Percentiles rank a stretch among this genome's conserved stretches.
phyloP scores from a whole-genome alignment of 2,888 invertebrate species.

The Argyresthia goedartella region DNA sequence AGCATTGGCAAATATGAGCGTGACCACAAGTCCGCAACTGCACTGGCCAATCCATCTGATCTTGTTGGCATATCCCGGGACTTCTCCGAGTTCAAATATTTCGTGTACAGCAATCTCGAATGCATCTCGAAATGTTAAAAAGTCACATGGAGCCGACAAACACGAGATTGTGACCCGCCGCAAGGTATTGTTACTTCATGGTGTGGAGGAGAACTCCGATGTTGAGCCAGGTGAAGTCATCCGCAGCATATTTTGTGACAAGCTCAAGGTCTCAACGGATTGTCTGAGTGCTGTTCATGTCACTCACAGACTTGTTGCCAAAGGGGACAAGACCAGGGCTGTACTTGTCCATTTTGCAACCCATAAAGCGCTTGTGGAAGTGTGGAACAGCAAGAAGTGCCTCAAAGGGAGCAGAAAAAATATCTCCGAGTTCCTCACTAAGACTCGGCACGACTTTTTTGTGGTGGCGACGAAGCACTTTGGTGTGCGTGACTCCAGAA shows the following conservation, averaged over 20 bases:
- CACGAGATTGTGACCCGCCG: slow-evolving; percentile 9
- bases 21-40: slow-evolving; percentile 14
- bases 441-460: slow-evolving; percentile 3
- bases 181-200: slow-evolving; percentile 11
- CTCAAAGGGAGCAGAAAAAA: not conserved
- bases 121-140: slow-evolving; percentile 5
- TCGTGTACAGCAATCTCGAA: slow-evolving; percentile 7
- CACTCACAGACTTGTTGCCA: not conserved
- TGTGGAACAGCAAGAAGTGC: not conserved
- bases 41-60: slow-evolving; percentile 36
- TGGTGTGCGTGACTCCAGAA: too few relatives aligned
- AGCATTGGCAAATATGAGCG: not conserved
- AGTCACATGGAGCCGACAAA: slow-evolving; percentile 7
- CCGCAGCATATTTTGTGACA: not conserved
- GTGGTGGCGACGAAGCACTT: slow-evolving; percentile 7
- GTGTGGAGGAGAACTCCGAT: slow-evolving; percentile 6
- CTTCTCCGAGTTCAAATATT: slow-evolving; percentile 5
- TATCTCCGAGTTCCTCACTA: not conserved
- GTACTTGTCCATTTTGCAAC: not conserved
- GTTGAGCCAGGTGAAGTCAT: slow-evolving; percentile 2
- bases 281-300: not conserved
- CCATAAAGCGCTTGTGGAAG: not conserved
- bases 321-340: not conserved
- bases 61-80: slow-evolving; percentile 21
- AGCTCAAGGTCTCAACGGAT: not conserved